phyloP scores from a whole-genome alignment of 2,113 vertebrate species.

The Syngnathus floridae region DNA sequence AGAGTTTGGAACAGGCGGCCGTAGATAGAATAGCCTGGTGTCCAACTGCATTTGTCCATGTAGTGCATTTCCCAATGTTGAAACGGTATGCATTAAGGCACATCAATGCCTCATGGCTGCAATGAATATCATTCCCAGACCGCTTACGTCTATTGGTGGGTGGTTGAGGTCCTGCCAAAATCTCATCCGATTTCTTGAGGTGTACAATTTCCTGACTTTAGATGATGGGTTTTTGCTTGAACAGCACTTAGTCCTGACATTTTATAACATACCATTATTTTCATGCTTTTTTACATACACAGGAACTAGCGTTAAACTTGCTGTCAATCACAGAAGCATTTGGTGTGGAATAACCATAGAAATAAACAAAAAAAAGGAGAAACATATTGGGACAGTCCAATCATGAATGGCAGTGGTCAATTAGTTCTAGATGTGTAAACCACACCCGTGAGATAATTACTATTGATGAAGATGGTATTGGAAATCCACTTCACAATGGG shows the following conservation, averaged over 20 bases:
- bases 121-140: no score
- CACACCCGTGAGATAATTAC: constrained; percentile 26
- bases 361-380: constrained; percentile 11
- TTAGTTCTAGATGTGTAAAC: constrained; percentile 47
- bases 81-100: background rate
- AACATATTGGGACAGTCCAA: constrained; percentile 6
- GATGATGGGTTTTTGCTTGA: constrained; percentile 30
- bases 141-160: constrained; percentile 7
- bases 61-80: background rate
- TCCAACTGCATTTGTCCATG: background rate
- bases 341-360: constrained; percentile 12
- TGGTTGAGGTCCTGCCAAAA: constrained; percentile 23
- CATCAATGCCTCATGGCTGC: background rate
- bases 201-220: constrained; percentile 15
- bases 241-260: constrained; percentile 33
- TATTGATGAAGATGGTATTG: constrained; percentile 26
- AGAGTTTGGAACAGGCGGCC: background rate
- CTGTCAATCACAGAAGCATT: constrained; percentile 28
- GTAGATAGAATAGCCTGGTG: background rate
- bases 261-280: constrained; percentile 29
- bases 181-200: constrained; percentile 13
- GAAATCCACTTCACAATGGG: constrained; percentile 27
- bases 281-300: constrained; percentile 15
- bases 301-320: constrained; percentile 28
- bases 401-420: constrained; percentile 30